Percentiles rank a stretch among this genome's conserved stretches.
Evolutionary conservation across 2,888 invertebrate species (phyloP).

Genomic region (Erebia ligea): DNA sequence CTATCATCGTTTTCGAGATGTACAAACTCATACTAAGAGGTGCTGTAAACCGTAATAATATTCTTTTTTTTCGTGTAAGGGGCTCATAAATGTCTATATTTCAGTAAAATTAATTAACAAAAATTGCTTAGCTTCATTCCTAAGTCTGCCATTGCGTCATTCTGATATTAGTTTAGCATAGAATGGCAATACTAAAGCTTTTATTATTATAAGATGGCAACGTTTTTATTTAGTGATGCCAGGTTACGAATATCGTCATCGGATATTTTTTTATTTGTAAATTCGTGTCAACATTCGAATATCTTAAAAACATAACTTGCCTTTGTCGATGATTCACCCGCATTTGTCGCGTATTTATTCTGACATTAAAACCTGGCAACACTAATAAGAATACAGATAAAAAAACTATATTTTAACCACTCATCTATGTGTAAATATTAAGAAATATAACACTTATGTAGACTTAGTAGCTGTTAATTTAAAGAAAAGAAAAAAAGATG

Average conservation of each 20-base stretch:
- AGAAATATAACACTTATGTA: slow-evolving; percentile 60
- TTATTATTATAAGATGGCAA: slow-evolving; percentile 45
- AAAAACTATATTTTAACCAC: slow-evolving; percentile 43
- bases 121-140: slow-evolving; percentile 43
- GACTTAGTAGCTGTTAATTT: slow-evolving; percentile 62
- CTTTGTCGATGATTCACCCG: slow-evolving; percentile 23
- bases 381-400: slow-evolving; percentile 28
- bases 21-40: too few species aligned
- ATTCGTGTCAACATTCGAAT: not conserved
- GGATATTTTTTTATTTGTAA: slow-evolving; percentile 25
- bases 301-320: not conserved
- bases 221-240: slow-evolving; percentile 31
- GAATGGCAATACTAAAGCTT: slow-evolving; percentile 52
- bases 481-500: slow-evolving; percentile 54
- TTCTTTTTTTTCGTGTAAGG: not conserved
- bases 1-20: too few species aligned
- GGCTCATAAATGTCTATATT: slow-evolving; percentile 20
- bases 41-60: too few species aligned
- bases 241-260: slow-evolving; percentile 32
- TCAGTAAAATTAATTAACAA: slow-evolving; percentile 19
- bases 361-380: slow-evolving; percentile 40
- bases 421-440: slow-evolving; percentile 71
- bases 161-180: slow-evolving; percentile 58
- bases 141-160: slow-evolving; percentile 47
- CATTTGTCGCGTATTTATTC: slow-evolving; percentile 36